These are phyloP conservation scores for Melanocharis versteri DNA, from an alignment of 2,113 vertebrate species.

Conservation along the genomic window DNA sequence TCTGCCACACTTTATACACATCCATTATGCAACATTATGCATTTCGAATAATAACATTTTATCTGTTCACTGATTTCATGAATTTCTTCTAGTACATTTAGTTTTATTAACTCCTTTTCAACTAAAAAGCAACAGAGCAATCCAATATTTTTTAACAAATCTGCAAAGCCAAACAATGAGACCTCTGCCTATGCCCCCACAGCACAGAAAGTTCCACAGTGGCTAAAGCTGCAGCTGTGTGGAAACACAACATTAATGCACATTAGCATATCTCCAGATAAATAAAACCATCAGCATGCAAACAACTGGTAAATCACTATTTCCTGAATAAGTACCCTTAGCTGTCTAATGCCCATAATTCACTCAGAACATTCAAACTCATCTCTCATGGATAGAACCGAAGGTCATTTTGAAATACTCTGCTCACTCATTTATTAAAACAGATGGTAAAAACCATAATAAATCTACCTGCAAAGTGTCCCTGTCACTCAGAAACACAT, in stretches of 20 bases:
- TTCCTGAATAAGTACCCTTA: background rate
- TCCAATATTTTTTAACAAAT: background rate
- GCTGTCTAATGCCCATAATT: background rate
- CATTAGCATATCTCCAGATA: background rate
- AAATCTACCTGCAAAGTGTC: background rate
- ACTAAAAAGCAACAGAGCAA: background rate
- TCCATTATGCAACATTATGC: background rate
- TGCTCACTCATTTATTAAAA: background rate
- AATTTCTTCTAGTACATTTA: background rate
- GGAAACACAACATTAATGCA: background rate
- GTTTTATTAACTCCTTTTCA: constrained; percentile 18
- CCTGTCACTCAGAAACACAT: background rate
- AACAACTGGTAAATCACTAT: background rate
- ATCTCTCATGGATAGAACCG: background rate
- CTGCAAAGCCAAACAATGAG: background rate
- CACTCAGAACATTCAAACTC: background rate
- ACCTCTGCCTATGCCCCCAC: background rate
- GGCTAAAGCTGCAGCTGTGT: background rate
- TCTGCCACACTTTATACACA: background rate
- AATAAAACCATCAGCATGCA: background rate
- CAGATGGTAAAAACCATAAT: constrained; percentile 5
- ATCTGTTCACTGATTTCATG: background rate
- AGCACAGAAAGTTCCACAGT: background rate
- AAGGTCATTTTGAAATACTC: background rate
- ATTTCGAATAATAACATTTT: background rate